Base-by-base conservation (phyloP, 2,888 invertebrate genomes). In the Meta bourneti region DNA sequence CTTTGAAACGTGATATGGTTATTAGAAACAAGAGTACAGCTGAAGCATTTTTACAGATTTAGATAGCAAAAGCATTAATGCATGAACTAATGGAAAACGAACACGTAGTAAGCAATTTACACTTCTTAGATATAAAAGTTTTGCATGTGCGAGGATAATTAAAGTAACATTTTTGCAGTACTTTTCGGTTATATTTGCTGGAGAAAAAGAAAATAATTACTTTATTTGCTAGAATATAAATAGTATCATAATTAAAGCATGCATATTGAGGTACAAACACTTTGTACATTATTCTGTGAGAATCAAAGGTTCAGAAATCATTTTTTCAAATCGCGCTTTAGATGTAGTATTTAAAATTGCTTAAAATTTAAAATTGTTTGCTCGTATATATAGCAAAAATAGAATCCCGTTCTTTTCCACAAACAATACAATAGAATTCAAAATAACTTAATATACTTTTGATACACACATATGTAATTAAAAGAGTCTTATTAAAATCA, bases 101-200 rank as follows among this genome's bases (percentile, higher is more conserved):
- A 89, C 78, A 89, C 52, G 52, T 89, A 89, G 89, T 16, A 70
- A 84, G 78, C 69, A 84, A 83, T 11, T 87, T 52, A 87, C 84
- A 78, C 80, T 19, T 61, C 11, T 61, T 87, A 87, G 87, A 77
- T 70, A 48, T 16, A 72, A 72, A 78, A 49, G 34, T 52, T 52
- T 71, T 87, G 87, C 87, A 87, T 87, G 87, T 20, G 9, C 75
- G 20, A 70, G 49, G 74, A 80, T 61, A 69, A 19, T 19, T 61
- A 61, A 83, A 74, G 70, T 81, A 49, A 48, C 8, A 69, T 48
- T 34, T 72, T 72, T 72, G 34, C 34, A 34, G 4, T 34, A 34
- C 34, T 34, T 34, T 4, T 34, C 34, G 34, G 34, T 34, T 34
- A 34, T 34, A 34, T 34, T 34, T 34, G 34, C 34, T 34, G 4